Conservation (phyloP, 2,888 invertebrate species). For the Orgyia antiqua region DNA sequence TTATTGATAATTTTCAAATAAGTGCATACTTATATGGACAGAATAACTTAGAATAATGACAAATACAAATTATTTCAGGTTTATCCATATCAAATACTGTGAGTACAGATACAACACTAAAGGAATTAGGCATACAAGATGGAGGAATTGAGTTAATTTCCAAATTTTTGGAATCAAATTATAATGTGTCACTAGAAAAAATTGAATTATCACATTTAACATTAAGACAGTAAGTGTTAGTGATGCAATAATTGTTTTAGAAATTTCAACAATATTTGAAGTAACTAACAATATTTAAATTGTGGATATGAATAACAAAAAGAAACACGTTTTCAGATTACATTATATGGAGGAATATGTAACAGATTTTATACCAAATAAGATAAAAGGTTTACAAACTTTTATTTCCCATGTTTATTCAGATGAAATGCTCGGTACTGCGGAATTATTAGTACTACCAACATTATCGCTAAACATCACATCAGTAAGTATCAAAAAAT, state of each 20-base stretch:
- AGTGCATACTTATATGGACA: no score
- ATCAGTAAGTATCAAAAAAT: neutral
- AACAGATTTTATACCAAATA: constrained; percentile 7
- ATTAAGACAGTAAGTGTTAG: neutral
- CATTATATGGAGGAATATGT: constrained; percentile 19
- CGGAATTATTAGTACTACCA: constrained; percentile 21
- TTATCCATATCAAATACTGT: neutral
- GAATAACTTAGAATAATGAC: no score
- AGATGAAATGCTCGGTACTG: constrained; percentile 35
- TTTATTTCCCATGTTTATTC: constrained; percentile 33
- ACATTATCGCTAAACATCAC: neutral
- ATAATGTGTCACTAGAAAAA: neutral
- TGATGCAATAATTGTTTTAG: neutral
- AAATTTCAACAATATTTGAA: neutral
- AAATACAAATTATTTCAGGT: no score
- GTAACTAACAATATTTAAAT: neutral
- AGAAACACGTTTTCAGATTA: neutral
- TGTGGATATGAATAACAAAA: no score
- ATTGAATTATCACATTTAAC: neutral
- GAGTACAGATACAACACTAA: neutral
- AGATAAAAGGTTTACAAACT: constrained; percentile 26
- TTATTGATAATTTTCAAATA: neutral
- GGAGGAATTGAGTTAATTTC: neutral
- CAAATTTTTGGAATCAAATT: neutral
- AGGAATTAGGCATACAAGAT: neutral